Base-by-base conservation (phyloP, 2,113 vertebrate genomes). In the Naja naja region DNA sequence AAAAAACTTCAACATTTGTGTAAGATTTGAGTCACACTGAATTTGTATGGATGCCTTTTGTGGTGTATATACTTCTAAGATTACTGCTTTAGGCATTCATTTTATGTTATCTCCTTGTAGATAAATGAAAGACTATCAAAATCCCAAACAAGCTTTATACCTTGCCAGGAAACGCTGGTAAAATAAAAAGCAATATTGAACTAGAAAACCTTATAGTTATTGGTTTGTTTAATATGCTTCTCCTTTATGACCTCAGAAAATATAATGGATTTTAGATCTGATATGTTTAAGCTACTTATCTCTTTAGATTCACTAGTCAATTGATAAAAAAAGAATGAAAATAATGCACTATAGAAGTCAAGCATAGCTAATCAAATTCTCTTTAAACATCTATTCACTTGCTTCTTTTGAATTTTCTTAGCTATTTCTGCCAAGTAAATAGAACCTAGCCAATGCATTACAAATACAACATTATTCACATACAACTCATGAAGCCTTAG, bases 271-370 rank as follows among this genome's bases (percentile, higher is more conserved):
- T 43, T 27, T 92, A 16, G 64, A 55, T 92, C 74, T 85, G 43
- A 10, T 89, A 1, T 85, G 20, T 94, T 93, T 93, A 81, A 87
- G 0, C 16, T 91, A 1, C n/a, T 94, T 85, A 56, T 74, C 0
- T 43, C 56, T 93, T 25, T 64, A 89, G 85, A 3, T 14, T 74
- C 88, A 92, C 3, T 89, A 27, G 39, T 88, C 22, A 85, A 30
- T 89, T 94, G 88, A n/a, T 91, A 11, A 92, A 54, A 54, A 91
- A 95, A 93, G 85, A 8, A 27, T 91, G 34, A 4, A 1, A 88
- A 93, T 27, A 91, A 94, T 90, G 34, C 58, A 49, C 7, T 85
- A 7, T 11, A 90, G 39, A 60, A 81, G 58, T 55, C 55, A 4
- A 93, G 92, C 1, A 85, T 89, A 93, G 69, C 2, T 94, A 93